Percentiles rank a stretch among this genome's conserved stretches.
Evolutionary conservation across 1,140 invertebrate species (phyloP).

Genomic region (Globodera rostochiensis): DNA sequence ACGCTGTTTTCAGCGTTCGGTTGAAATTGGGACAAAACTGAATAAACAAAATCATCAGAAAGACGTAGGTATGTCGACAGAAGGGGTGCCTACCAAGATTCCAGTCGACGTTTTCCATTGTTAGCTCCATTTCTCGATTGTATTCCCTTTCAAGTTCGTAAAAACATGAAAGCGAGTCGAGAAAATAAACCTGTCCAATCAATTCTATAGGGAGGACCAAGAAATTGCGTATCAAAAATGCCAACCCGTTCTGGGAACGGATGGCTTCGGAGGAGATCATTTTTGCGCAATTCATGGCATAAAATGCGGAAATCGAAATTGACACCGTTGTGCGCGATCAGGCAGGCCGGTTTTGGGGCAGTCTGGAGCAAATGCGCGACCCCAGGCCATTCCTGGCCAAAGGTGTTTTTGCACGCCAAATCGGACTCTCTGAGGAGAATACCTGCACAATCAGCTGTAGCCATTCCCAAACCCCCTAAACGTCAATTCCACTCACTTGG

Average conservation of each 20-base stretch:
- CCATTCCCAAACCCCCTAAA: slow-evolving; percentile 5
- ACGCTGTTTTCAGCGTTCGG: neutral
- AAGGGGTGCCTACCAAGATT: slow-evolving; percentile 4
- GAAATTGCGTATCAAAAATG: neutral
- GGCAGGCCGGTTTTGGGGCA: slow-evolving; percentile 46
- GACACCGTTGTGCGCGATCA: slow-evolving; percentile 53
- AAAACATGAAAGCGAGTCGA: slow-evolving; percentile 42
- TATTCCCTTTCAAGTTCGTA: slow-evolving; percentile 43
- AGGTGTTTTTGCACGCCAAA: slow-evolving; percentile 40
- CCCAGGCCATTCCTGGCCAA: slow-evolving; percentile 51
- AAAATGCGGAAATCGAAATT: slow-evolving; percentile 51
- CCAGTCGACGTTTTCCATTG: slow-evolving; percentile 34
- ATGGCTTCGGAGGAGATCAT: slow-evolving; percentile 25
- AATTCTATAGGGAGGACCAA: neutral
- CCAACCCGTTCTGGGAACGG: slow-evolving; percentile 33
- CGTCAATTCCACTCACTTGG: slow-evolving; percentile 17
- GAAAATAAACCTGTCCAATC: slow-evolving; percentile 38
- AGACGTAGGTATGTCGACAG: neutral
- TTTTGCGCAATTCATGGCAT: slow-evolving; percentile 36
- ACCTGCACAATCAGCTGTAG: slow-evolving; percentile 24
- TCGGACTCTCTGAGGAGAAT: slow-evolving; percentile 24
- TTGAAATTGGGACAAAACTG: slow-evolving; percentile 25
- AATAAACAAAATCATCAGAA: slow-evolving; percentile 19
- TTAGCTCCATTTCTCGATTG: slow-evolving; percentile 26
- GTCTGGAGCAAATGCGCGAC: slow-evolving; percentile 42